These are phyloP conservation scores for Tretioscincus oriximinensis DNA, from an alignment of 2,113 vertebrate genomes.

Conservation along the genomic window DNA sequence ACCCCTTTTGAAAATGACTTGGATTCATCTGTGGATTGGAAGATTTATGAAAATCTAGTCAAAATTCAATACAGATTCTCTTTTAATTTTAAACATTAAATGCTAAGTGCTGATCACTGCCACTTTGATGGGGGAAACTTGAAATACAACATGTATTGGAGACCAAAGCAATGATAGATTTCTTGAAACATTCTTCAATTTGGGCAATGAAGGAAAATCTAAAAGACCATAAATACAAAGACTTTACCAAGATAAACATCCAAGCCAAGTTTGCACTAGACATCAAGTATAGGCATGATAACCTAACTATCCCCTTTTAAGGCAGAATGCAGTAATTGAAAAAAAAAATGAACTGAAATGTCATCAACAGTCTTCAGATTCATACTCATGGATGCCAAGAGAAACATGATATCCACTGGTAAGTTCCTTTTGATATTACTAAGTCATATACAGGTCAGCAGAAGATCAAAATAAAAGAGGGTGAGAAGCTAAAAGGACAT, in stretches of 20 bases:
- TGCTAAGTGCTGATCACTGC: conserved; percentile 23
- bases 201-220: conserved; percentile 31
- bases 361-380: too few species aligned
- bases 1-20: conserved; percentile 41
- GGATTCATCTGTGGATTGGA: conserved; percentile 10
- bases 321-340: conserved; percentile 40
- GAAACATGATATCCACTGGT: too few species aligned
- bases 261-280: conserved; percentile 20
- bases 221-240: conserved; percentile 8
- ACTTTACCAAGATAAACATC: background rate
- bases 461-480: conserved; percentile 34
- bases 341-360: too few species aligned
- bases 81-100: conserved; percentile 43
- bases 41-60: conserved; percentile 51
- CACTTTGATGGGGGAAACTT: conserved; percentile 39
- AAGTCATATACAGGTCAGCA: background rate
- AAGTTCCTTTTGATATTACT: too few species aligned
- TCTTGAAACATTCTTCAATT: conserved; percentile 30
- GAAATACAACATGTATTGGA: conserved; percentile 38
- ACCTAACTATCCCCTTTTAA: conserved; percentile 38
- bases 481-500: background rate
- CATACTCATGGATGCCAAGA: too few species aligned
- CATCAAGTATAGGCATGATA: conserved; percentile 22
- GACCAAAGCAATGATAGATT: conserved; percentile 41
- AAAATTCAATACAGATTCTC: conserved; percentile 46